These are phyloP conservation scores for Phasia obesa DNA, from an alignment of 2,888 invertebrate genomes.

Conservation along the genomic window DNA sequence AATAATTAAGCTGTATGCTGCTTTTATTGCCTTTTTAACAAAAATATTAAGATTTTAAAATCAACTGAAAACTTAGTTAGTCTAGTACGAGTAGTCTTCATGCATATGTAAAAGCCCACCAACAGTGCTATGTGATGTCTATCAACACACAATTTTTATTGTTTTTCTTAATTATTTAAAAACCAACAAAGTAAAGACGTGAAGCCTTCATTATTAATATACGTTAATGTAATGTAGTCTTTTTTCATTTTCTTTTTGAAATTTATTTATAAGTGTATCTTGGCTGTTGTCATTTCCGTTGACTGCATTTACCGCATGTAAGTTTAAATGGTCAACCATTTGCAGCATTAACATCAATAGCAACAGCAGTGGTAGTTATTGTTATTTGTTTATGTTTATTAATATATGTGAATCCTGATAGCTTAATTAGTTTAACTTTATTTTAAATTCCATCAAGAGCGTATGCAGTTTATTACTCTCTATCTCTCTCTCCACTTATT, in stretches of 20 bases:
- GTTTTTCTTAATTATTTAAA: constrained; percentile 24
- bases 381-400: constrained; percentile 60
- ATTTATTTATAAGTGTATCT: constrained; percentile 11
- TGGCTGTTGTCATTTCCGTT: constrained; percentile 28
- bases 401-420: constrained; percentile 66
- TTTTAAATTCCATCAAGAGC: constrained; percentile 61
- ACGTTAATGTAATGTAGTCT: neutral
- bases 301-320: constrained; percentile 6
- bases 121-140: constrained; percentile 68
- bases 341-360: neutral
- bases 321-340: constrained; percentile 7
- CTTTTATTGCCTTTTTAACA: neutral
- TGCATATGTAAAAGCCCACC: constrained; percentile 56
- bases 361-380: constrained; percentile 18
- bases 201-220: constrained; percentile 53
- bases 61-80: constrained; percentile 30
- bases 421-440: constrained; percentile 65
- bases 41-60: constrained; percentile 19
- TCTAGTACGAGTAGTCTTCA: constrained; percentile 16
- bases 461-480: constrained; percentile 4
- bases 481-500: neutral
- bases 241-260: constrained; percentile 10
- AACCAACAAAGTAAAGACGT: constrained; percentile 22
- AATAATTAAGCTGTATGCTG: too few species aligned
- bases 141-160: constrained; percentile 63